Percentiles rank a stretch among this genome's conserved stretches.
Evolutionary conservation across 2,888 invertebrate genomes (phyloP).

Genomic region (Philonicus albiceps): DNA sequence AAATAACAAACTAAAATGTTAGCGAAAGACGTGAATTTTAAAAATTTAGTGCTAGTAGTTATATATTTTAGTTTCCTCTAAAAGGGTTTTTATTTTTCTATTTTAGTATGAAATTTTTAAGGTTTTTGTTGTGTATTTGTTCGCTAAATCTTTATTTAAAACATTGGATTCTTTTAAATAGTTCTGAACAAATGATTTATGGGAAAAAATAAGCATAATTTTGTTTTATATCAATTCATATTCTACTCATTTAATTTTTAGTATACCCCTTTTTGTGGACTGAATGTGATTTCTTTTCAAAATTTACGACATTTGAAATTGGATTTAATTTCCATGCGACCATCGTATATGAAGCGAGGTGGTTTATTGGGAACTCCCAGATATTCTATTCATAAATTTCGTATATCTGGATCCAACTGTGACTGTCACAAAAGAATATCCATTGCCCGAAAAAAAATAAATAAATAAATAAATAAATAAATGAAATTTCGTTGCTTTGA

Average conservation of each 20-base stretch:
- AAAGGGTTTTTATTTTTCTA: no score
- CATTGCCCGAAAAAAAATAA: background rate
- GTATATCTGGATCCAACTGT: background rate
- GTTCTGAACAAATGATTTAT: background rate
- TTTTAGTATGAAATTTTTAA: no score
- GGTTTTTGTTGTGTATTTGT: no score
- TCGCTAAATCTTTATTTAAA: no score
- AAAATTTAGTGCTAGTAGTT: no score
- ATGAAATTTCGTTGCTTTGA: background rate
- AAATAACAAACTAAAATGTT: no score
- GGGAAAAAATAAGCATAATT: background rate
- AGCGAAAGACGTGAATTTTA: no score
- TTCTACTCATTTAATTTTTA: background rate
- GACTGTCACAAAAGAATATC: background rate
- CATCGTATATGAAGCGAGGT: background rate
- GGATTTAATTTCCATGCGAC: background rate
- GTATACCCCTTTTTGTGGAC: no score
- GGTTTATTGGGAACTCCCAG: background rate
- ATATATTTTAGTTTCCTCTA: no score
- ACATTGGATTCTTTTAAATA: no score
- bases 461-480: no score
- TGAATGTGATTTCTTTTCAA: background rate
- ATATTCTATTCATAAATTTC: background rate
- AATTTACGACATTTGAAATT: background rate
- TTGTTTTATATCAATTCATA: background rate